phyloP scores from a whole-genome alignment of 2,888 invertebrate species.

The Molanna angustata region DNA sequence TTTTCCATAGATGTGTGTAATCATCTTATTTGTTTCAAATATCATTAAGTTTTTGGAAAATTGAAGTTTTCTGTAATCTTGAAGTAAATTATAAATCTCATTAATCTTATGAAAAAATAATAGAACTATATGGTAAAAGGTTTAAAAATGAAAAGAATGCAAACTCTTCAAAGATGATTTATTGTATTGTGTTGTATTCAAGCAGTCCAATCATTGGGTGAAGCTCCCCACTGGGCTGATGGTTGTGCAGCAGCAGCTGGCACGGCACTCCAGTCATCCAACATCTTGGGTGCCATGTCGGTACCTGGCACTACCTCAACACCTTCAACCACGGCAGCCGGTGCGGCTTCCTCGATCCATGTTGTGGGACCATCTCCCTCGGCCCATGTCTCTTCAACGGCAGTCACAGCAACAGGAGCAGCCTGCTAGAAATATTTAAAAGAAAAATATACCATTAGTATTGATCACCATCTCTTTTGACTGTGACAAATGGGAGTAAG shows the following conservation, averaged over 20 bases:
- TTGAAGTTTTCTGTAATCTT: no score
- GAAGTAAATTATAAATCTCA: no score
- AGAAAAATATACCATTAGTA: no score
- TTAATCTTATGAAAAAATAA: no score
- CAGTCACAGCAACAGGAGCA: conserved; percentile 36
- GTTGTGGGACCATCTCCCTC: conserved; percentile 49
- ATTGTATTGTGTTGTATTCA: not conserved
- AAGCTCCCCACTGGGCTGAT: conserved; percentile 59
- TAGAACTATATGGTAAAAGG: no score
- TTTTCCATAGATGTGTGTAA: not conserved
- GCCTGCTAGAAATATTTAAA: no score
- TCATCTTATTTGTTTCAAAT: not conserved
- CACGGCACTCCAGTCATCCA: conserved; percentile 44
- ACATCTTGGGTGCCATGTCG: conserved; percentile 42
- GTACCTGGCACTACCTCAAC: conserved; percentile 39
- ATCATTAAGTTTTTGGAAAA: no score
- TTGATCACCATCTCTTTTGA: no score
- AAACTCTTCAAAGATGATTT: not conserved
- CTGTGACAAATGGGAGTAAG: no score
- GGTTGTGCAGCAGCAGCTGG: conserved; percentile 36
- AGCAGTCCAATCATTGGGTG: conserved; percentile 55
- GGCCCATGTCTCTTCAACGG: conserved; percentile 59
- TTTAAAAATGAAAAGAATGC: not conserved
- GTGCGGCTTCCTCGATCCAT: conserved; percentile 54
- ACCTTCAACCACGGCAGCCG: conserved; percentile 40